Conservation (phyloP, 2,113 vertebrate species). For the Coturnix japonica region DNA sequence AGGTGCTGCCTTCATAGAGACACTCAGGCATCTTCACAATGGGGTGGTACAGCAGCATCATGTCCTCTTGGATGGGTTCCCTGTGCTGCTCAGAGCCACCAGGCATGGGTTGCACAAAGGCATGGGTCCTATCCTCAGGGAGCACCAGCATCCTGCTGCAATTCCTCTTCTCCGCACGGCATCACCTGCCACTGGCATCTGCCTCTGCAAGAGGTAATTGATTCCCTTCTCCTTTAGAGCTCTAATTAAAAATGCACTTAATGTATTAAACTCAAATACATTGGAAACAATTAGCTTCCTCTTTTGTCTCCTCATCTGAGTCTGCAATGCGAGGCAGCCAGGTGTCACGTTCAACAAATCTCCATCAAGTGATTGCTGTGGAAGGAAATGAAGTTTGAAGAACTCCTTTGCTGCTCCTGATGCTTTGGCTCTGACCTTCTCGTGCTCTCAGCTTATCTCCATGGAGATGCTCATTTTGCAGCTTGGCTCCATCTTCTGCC, state of each 20-base stretch:
- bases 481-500: conserved; percentile 49
- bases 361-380: conserved; percentile 70
- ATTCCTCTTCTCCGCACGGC: neutral
- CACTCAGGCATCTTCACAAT: neutral
- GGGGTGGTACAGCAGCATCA: neutral
- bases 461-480: conserved; percentile 62
- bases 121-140: neutral
- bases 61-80: conserved; percentile 7
- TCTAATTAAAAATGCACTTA: conserved; percentile 75
- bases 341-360: conserved; percentile 79
- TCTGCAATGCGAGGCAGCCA: conserved; percentile 57
- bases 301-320: conserved; percentile 75
- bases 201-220: conserved; percentile 58
- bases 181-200: conserved; percentile 49
- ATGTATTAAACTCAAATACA: conserved; percentile 70
- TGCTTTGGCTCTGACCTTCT: conserved; percentile 53
- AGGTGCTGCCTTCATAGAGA: neutral
- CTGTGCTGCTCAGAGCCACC: neutral
- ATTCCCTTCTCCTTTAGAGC: conserved; percentile 63
- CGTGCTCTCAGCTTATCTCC: conserved; percentile 22
- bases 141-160: neutral
- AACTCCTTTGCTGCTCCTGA: conserved; percentile 57
- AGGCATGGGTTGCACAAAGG: neutral
- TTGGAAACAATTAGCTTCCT: conserved; percentile 78
- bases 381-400: conserved; percentile 71